These are phyloP conservation scores for Cremastinae sp. DNA, from an alignment of 2,888 invertebrate species.

Conservation along the genomic window DNA sequence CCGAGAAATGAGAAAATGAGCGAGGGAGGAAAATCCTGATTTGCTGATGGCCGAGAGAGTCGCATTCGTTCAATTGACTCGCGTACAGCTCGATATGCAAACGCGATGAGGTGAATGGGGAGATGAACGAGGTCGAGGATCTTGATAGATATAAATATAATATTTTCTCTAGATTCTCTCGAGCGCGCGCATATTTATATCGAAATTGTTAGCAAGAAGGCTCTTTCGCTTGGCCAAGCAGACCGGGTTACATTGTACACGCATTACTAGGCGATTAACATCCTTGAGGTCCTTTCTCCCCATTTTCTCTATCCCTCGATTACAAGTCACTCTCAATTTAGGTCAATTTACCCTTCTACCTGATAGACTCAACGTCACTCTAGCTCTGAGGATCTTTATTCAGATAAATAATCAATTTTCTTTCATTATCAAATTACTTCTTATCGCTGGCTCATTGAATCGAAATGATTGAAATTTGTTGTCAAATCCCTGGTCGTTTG, in stretches of 20 bases:
- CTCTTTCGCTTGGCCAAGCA: slow-evolving; percentile 59
- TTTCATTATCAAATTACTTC: no score
- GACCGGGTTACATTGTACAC: slow-evolving; percentile 71
- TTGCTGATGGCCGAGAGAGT: slow-evolving; percentile 13
- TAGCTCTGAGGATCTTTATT: no score
- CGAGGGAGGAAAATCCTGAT: slow-evolving; percentile 28
- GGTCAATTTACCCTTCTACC: slow-evolving; percentile 3
- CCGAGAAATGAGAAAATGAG: slow-evolving; percentile 16
- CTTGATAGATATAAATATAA: slow-evolving; percentile 8
- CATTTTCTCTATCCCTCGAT: slow-evolving; percentile 18
- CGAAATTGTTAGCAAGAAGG: slow-evolving; percentile 12
- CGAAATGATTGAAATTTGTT: no score
- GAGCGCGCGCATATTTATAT: not conserved
- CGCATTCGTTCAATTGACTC: slow-evolving; percentile 40
- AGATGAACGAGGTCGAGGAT: slow-evolving; percentile 61
- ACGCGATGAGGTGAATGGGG: slow-evolving; percentile 57
- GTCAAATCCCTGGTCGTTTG: no score
- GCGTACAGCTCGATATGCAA: slow-evolving; percentile 39
- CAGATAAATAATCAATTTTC: no score
- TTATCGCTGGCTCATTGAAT: no score
- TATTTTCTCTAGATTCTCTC: not conserved
- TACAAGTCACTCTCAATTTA: not conserved
- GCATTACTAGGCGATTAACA: slow-evolving; percentile 74
- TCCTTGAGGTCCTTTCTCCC: slow-evolving; percentile 64
- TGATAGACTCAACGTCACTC: not conserved